Evolutionary conservation across 2,113 vertebrate genomes (phyloP), one percentile per base, ranked within the genome.

Genomic region (Dryoscopus gambensis): DNA sequence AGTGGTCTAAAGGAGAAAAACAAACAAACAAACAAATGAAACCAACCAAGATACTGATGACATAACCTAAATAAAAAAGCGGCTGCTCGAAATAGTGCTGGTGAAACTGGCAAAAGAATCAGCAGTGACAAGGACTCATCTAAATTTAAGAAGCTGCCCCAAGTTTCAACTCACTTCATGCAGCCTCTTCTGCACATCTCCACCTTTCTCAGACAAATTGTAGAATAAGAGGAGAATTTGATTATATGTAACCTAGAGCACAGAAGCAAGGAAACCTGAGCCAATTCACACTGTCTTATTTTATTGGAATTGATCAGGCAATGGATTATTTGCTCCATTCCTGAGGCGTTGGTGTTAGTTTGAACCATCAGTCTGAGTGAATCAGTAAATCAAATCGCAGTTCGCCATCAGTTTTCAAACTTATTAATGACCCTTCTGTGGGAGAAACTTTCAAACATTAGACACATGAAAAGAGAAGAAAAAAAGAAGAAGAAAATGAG

Each of bases 111-210:
- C 40, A 56, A n/a, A 31, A 31, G 15, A 65, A 39, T 64, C 39
- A 40, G 39, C 42, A 65, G 28, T 9, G 30, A 47, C 19, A 30
- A 42, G 31, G 77, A 55, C 28, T 63, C 39, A 31, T 12, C 19
- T 30, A 21, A 23, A 63, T 19, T 40, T 31, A 63, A 67, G 22
- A 62, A 78, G 25, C 19, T 75, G 28, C 12, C 23, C 18, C 60
- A 71, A 90, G 69, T 69, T 77, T 67, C 40, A 60, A 96, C 97
- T 95, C 55, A 98, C 98, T 95, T 98, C 81, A 47, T 75, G 96
- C 50, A 98, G 93, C 60, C 95, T 97, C 91, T 85, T 98, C 87
- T 98, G 97, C 44, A 98, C 90, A 83, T 97, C 95, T 90, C 97
- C 96, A 78, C 97, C 84, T 89, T 98, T 97, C 67, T 96, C 95